Evolutionary conservation across 2,797 vertebrate species (phyloP).

Genomic region (Simalia tracyae): DNA sequence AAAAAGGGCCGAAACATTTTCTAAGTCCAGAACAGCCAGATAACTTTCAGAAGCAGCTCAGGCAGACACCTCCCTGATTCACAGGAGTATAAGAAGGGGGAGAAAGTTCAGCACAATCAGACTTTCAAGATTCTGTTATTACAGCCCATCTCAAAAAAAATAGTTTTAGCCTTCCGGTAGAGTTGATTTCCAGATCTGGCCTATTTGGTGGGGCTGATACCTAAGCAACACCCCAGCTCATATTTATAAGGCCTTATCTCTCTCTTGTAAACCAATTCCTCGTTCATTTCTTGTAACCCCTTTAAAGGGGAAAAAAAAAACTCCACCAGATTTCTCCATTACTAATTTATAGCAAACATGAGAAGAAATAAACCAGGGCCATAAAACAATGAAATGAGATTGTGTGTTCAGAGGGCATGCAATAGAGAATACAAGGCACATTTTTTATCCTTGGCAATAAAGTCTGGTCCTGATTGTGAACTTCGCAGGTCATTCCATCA

Average conservation of each 20-base stretch:
- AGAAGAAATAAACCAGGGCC: not conserved
- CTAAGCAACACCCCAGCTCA: not conserved
- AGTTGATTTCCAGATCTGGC: not conserved
- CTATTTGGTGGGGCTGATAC: not conserved
- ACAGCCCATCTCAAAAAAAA: not conserved
- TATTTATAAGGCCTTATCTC: not conserved
- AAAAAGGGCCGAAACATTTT: too few species aligned
- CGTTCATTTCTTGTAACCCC: not conserved
- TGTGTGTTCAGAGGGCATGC: not conserved
- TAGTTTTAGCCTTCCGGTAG: not conserved
- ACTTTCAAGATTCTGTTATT: not conserved
- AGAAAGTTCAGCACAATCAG: not conserved
- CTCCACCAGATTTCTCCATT: not conserved
- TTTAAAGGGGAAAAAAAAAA: not conserved
- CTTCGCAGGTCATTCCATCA: not conserved
- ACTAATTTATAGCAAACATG: slow-evolving; percentile 17
- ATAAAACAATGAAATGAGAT: slow-evolving; percentile 13
- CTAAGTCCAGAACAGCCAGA: not conserved
- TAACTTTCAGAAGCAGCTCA: not conserved
- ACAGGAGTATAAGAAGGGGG: not conserved
- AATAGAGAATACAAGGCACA: not conserved
- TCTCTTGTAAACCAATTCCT: not conserved
- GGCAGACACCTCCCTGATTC: not conserved
- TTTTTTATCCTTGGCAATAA: slow-evolving; percentile 24
- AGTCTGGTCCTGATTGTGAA: not conserved